Base-by-base conservation (phyloP, 2,113 vertebrate species). In the Tragelaphus buxtoni region DNA sequence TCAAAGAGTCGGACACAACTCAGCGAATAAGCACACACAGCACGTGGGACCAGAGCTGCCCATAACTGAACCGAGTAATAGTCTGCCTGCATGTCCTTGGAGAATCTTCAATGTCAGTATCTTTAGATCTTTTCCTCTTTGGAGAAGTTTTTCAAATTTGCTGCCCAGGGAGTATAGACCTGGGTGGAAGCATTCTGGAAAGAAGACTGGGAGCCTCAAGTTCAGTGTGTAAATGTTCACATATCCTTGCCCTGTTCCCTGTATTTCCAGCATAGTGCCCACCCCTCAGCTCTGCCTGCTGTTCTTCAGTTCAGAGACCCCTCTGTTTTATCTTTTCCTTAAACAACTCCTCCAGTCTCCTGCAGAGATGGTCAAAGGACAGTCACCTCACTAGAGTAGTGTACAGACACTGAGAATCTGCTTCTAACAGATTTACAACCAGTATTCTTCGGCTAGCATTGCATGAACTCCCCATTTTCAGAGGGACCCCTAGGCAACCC, bases 211-310 rank as follows among this genome's bases (percentile, higher is more conserved):
- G 35, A 61, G 2, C 58, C 80, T 69, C n/a, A 49, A 60, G n/a
- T 65, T 92, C 32, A 65, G 24, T 24, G 12, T 77, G 30, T 47
- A 87, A 53, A 65, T 32, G 90, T 96, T 90, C 42, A 77, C 32
- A 39, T n/a, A 11, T n/a, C 24, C 28, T 83, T 12, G 16, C 7
- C 28, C 51, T 61, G n/a, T 53, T 55, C 7, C 35, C 47, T 49
- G 14, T 58, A 13, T 49, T 56, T 82, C 90, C 74, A 87, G 32
- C 39, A 9, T 24, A 58, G 39, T 85, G 47, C 20, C 24, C 7
- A 76, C 28, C 42, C 32, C n/a, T 82, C 49, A 24, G 0, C 12
- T 60, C 55, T 22, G n/a, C 4, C 47, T 86, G 49, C n/a, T 82
- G 18, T 55, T 82, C 58, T 63, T 86, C 49, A 22, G 49, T 77